Base-by-base conservation (phyloP, 2,888 invertebrate genomes). In the Lithophane ornitopus region DNA sequence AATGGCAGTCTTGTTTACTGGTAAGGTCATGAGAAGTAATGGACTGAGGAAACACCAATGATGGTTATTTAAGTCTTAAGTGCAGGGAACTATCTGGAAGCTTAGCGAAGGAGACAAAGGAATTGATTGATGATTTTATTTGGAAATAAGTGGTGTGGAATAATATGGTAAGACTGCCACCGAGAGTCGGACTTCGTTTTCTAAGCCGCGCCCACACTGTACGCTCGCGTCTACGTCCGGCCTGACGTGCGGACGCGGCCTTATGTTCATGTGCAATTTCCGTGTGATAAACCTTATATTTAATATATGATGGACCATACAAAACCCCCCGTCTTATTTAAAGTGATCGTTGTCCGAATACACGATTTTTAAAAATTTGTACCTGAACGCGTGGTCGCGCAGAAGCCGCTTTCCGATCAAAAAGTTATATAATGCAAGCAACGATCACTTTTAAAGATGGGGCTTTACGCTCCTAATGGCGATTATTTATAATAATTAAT, bases 241-340 rank as follows among this genome's bases (percentile, higher is more conserved):
- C 34, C 41, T 52, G 46, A 39, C 14, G 72, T 79, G 65, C n/a
- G 46, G 44, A 22, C 46, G 46, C 61, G 82, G 61, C 69, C 62
- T 58, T 61, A 74, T 41, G 67, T 71, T 52, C 80, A 26, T 85
- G 81, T 81, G 81, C 85, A 81, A 81, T 85, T 81, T 65, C 28
- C 58, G 72, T 85, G 82, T 85, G 80, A 80, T 80, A 67, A 80
- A 11, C 58, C 28, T 66, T 58, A 74, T 63, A 61, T 52, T 11
- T 62, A 62, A 61, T 34, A 59, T 34, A 65, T 8, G 58, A 69
- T 56, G 82, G 76, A 81, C 85, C 82, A 81, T 83, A 46, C 82
- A 81, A 78, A 46, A 6, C 46, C 46, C 46, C 16, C 16, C 16
- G 46, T 46, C 6, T 6, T 46, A 46, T 46, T 46, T 46, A 46